Conservation (phyloP, 2,888 invertebrate genomes). For the Ptilodon capucinus region DNA sequence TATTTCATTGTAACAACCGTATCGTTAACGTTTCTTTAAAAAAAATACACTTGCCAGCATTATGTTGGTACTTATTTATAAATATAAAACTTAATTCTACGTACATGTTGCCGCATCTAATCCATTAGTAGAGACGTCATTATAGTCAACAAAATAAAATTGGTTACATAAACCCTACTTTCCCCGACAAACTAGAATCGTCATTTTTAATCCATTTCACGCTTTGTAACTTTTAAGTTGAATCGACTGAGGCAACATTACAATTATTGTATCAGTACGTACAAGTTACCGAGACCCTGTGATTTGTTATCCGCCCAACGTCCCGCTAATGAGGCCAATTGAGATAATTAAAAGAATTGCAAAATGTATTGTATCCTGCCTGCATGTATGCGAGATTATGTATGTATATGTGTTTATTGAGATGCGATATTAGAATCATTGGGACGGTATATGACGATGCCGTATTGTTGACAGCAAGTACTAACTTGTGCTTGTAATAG, state of each 20-base stretch:
- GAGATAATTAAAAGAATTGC: conserved; percentile 7
- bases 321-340: conserved; percentile 6
- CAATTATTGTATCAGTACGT: not conserved
- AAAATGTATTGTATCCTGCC: conserved; percentile 6
- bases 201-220: conserved; percentile 47
- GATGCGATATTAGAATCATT: conserved; percentile 27
- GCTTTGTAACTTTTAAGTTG: conserved; percentile 26
- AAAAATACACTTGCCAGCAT: no score
- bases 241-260: no score
- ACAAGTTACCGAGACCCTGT: no score
- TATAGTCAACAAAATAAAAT: conserved; percentile 17
- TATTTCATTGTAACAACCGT: not conserved
- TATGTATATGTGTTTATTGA: not conserved
- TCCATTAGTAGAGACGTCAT: conserved; percentile 8
- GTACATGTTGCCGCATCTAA: no score
- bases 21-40: no score
- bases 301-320: conserved; percentile 1
- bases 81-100: no score
- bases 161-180: conserved; percentile 34
- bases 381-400: not conserved
- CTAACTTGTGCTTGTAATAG: conserved; percentile 12
- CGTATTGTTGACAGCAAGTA: conserved; percentile 16
- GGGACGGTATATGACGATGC: conserved; percentile 20
- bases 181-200: conserved; percentile 24
- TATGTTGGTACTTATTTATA: no score